Conservation (phyloP, 2,797 vertebrate genomes). For the Girardinus metallicus region DNA sequence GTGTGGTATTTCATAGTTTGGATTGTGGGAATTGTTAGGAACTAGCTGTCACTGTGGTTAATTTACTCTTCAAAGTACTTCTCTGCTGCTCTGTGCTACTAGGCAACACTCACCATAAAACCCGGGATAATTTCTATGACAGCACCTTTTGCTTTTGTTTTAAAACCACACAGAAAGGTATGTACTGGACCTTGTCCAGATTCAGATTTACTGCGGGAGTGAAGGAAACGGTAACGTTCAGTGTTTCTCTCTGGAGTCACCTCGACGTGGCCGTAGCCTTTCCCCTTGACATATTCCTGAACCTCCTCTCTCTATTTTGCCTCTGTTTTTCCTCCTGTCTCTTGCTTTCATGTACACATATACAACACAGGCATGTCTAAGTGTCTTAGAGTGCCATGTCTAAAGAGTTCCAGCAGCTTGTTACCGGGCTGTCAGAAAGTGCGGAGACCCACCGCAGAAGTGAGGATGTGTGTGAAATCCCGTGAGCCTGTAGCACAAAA, state of each 20-base stretch:
- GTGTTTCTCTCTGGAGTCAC: constrained; percentile 27
- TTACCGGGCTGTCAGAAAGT: constrained; percentile 73
- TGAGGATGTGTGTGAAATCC: constrained; percentile 75
- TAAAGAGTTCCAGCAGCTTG: constrained; percentile 74
- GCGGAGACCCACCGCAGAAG: constrained; percentile 73
- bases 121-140: constrained; percentile 48
- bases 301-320: constrained; percentile 54
- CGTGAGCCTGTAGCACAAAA: constrained; percentile 58
- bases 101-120: constrained; percentile 44
- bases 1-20: constrained; percentile 59
- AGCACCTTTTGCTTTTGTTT: constrained; percentile 58
- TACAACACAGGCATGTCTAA: constrained; percentile 62
- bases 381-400: constrained; percentile 67
- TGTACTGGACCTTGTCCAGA: constrained; percentile 64
- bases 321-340: constrained; percentile 54
- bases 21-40: constrained; percentile 65
- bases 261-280: constrained; percentile 56
- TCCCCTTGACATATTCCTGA: constrained; percentile 68
- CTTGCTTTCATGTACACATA: constrained; percentile 51
- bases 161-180: constrained; percentile 42
- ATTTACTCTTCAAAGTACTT: constrained; percentile 45
- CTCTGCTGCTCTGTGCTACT: constrained; percentile 20
- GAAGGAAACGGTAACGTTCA: constrained; percentile 49
- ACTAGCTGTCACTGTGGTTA: constrained; percentile 49
- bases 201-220: constrained; percentile 65